These are phyloP conservation scores for Crocidura indochinensis DNA, from an alignment of 2,797 vertebrate genomes.

Conservation along the genomic window DNA sequence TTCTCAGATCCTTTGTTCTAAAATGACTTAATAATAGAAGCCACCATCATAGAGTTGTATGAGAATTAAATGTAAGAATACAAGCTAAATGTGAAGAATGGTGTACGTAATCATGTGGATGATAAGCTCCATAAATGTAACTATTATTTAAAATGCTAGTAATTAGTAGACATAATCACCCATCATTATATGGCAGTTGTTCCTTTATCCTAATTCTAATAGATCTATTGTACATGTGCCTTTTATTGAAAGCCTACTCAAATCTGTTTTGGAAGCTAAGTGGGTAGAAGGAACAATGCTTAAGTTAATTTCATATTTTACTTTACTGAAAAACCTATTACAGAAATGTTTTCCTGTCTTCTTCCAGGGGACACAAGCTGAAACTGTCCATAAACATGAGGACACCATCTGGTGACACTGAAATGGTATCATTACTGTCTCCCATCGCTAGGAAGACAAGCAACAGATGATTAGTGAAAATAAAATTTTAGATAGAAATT, in stretches of 20 bases:
- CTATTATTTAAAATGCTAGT: constrained; percentile 24
- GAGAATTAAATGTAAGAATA: constrained; percentile 54
- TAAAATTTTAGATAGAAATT: constrained; percentile 53
- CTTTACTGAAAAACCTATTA: background rate
- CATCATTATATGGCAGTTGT: background rate
- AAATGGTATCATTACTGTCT: background rate
- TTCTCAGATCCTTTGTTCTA: background rate
- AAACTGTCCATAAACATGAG: background rate
- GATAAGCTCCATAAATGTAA: background rate
- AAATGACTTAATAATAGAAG: constrained; percentile 19
- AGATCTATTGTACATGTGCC: background rate
- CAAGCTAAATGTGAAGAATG: background rate
- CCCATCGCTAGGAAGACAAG: constrained; percentile 27
- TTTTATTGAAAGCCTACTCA: constrained; percentile 53
- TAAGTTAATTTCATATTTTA: constrained; percentile 44
- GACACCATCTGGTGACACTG: background rate
- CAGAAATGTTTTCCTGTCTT: background rate
- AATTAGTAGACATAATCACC: background rate
- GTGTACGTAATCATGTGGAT: background rate
- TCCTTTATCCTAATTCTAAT: constrained; percentile 24
- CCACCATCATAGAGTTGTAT: background rate
- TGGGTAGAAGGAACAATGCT: constrained; percentile 9
- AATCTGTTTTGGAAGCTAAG: constrained; percentile 55
- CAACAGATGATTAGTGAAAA: constrained; percentile 55
- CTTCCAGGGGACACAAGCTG: background rate